phyloP scores from a whole-genome alignment of 2,797 vertebrate genomes.

The Coracias cyanogaster region DNA sequence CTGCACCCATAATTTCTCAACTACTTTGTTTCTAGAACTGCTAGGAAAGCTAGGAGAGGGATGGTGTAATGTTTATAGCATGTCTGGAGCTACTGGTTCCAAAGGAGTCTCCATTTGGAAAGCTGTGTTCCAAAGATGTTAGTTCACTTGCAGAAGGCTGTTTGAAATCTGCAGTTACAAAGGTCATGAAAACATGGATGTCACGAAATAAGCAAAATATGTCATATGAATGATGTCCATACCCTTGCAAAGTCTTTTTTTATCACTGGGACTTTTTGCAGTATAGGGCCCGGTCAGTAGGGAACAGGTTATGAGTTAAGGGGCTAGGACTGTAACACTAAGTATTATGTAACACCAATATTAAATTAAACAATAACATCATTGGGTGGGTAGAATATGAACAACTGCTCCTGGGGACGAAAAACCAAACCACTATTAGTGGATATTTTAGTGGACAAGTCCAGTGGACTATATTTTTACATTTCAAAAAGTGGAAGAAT shows the following conservation, averaged over 20 bases:
- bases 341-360: neutral
- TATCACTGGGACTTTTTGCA: neutral
- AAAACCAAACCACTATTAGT: neutral
- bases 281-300: neutral
- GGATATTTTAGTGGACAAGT: neutral
- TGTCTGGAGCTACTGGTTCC: neutral
- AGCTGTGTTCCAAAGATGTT: neutral
- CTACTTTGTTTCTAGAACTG: neutral
- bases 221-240: neutral
- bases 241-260: neutral
- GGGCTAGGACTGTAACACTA: neutral
- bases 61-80: neutral
- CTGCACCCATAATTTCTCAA: neutral
- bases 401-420: neutral
- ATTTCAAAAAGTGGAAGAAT: neutral
- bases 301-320: neutral
- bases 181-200: neutral
- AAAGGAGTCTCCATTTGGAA: neutral
- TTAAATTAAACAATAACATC: neutral
- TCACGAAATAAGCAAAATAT: neutral
- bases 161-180: neutral
- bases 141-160: neutral
- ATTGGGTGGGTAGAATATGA: neutral
- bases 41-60: neutral
- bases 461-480: neutral